Evolutionary conservation across 2,797 vertebrate genomes (phyloP).

Genomic region (Lagocephalus sceleratus): DNA sequence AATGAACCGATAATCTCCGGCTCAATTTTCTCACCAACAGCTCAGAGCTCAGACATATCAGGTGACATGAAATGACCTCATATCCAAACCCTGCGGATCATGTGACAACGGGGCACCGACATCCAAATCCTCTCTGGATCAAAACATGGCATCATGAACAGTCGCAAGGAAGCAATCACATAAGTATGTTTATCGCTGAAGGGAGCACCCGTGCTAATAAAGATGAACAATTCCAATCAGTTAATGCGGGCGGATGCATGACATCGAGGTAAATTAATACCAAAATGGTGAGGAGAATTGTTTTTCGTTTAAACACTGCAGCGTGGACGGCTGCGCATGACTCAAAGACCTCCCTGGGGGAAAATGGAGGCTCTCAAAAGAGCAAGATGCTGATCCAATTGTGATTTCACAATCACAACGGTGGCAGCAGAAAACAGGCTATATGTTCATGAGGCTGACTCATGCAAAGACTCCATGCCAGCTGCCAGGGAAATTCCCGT

Average conservation of each 20-base stretch:
- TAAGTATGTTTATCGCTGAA: constrained; percentile 61
- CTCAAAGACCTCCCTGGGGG: constrained; percentile 23
- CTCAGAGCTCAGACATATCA: constrained; percentile 61
- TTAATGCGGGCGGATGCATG: constrained; percentile 53
- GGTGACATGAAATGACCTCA: constrained; percentile 58
- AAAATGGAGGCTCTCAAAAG: constrained; percentile 33
- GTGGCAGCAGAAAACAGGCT: constrained; percentile 7
- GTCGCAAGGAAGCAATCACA: constrained; percentile 64
- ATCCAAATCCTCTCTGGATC: constrained; percentile 66
- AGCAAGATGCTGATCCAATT: constrained; percentile 36
- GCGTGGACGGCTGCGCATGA: constrained; percentile 2
- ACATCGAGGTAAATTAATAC: constrained; percentile 20
- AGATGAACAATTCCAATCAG: constrained; percentile 66
- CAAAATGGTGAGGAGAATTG: constrained; percentile 36
- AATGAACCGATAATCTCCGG: constrained; percentile 59
- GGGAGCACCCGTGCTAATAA: constrained; percentile 61
- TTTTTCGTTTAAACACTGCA: constrained; percentile 32
- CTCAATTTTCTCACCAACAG: constrained; percentile 51
- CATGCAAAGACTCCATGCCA: constrained; percentile 16
- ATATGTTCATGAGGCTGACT: background rate
- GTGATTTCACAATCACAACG: constrained; percentile 41
- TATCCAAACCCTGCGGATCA: constrained; percentile 44
- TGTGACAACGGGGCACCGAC: constrained; percentile 54
- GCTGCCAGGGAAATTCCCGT: constrained; percentile 15
- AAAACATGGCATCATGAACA: constrained; percentile 55